Evolutionary conservation across 2,113 vertebrate genomes (phyloP).

Genomic region (Platysteira castanea): DNA sequence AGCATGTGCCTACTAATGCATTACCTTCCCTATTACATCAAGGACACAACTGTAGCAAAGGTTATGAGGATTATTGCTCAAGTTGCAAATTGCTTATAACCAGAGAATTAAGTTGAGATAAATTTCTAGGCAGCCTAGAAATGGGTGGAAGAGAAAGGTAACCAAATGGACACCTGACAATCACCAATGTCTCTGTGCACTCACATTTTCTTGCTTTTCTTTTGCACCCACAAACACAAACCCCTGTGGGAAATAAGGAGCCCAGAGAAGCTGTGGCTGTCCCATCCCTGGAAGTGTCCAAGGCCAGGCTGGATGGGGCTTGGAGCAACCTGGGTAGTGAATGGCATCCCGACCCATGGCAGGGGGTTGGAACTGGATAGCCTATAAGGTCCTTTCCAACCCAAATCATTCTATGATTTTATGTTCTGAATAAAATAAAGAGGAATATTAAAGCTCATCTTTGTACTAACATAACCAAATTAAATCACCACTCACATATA

Average conservation of each 20-base stretch:
- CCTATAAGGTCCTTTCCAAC: neutral
- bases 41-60: conserved; percentile 72
- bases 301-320: neutral
- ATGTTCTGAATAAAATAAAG: conserved; percentile 1
- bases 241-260: neutral
- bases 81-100: conserved; percentile 33
- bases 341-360: neutral
- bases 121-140: conserved; percentile 1
- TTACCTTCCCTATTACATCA: conserved; percentile 68
- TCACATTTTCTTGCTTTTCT: neutral
- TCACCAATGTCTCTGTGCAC: neutral
- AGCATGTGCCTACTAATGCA: conserved; percentile 80
- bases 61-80: conserved; percentile 51
- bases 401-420: neutral
- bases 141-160: neutral
- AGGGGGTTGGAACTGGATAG: neutral
- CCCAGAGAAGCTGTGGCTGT: neutral
- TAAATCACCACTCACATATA: conserved; percentile 31
- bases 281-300: neutral
- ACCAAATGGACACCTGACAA: neutral
- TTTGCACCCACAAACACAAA: neutral
- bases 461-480: conserved; percentile 50
- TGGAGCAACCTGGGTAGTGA: neutral
- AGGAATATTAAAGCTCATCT: conserved; percentile 8
- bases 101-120: neutral